Conservation (phyloP, 2,888 invertebrate genomes). For the Watsonalla cultraria region DNA sequence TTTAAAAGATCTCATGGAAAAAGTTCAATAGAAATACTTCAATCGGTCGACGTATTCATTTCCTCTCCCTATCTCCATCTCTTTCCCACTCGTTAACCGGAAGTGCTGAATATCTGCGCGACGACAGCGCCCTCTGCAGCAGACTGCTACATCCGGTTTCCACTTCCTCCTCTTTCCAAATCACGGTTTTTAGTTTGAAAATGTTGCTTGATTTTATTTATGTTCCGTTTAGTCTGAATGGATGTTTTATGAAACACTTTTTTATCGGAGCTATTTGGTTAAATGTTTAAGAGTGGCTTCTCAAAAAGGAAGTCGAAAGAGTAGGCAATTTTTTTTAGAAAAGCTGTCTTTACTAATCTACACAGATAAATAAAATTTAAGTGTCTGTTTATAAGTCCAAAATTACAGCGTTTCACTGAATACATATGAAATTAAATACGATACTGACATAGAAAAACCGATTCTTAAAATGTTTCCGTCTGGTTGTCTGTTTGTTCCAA, state of each 20-base stretch:
- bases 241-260: neutral
- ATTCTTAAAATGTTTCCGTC: too few relatives aligned
- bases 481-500: too few relatives aligned
- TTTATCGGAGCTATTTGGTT: neutral
- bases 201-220: conserved; percentile 36
- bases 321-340: too few relatives aligned
- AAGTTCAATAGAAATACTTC: conserved; percentile 42
- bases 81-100: conserved; percentile 39
- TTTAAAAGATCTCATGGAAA: conserved; percentile 8
- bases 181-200: conserved; percentile 48
- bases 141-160: conserved; percentile 65
- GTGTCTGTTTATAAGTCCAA: too few relatives aligned
- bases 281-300: neutral
- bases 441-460: too few relatives aligned
- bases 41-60: conserved; percentile 58
- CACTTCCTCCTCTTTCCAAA: conserved; percentile 56
- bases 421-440: too few relatives aligned
- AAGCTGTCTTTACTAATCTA: too few relatives aligned
- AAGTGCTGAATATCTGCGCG: conserved; percentile 58
- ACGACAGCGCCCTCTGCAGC: conserved; percentile 48
- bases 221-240: conserved; percentile 16
- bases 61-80: conserved; percentile 34
- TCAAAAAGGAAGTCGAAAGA: too few relatives aligned
- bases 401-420: too few relatives aligned
- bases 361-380: too few relatives aligned